Conservation (phyloP, 2,888 invertebrate species). For the Athalia circularis region DNA sequence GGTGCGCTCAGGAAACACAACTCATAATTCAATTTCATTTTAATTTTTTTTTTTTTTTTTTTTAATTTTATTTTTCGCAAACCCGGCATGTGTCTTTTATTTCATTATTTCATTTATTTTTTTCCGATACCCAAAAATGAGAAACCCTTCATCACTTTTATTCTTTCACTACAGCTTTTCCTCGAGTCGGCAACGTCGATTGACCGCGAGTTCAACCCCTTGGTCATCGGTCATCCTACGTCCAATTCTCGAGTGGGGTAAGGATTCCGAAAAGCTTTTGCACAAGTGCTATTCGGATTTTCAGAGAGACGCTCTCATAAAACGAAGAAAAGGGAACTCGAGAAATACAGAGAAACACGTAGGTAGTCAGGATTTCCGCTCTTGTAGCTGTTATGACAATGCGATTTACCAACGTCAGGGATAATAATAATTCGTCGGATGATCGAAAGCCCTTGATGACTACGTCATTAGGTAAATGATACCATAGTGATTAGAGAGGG, state of each 20-base stretch:
- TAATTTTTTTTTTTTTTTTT: background rate
- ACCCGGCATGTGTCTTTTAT: background rate
- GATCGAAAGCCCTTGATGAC: constrained; percentile 28
- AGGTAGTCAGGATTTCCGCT: no score
- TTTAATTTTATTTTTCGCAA: no score
- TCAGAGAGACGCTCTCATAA: background rate
- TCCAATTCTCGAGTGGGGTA: background rate
- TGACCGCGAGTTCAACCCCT: background rate
- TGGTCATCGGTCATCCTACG: constrained; percentile 14
- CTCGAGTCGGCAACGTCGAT: background rate
- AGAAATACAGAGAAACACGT: no score
- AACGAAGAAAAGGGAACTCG: background rate
- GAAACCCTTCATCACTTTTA: background rate
- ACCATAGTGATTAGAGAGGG: constrained; percentile 10
- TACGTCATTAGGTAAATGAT: constrained; percentile 29
- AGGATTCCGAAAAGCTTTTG: background rate
- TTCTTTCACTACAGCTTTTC: background rate
- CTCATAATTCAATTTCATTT: no score
- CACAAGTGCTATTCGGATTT: background rate
- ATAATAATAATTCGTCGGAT: constrained; percentile 2
- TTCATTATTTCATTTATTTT: background rate
- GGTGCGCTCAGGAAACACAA: no score
- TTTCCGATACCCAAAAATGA: background rate
- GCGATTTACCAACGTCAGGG: background rate
- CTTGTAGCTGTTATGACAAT: background rate